phyloP scores from a whole-genome alignment of 2,797 vertebrate genomes.

The Monodelphis domestica region DNA sequence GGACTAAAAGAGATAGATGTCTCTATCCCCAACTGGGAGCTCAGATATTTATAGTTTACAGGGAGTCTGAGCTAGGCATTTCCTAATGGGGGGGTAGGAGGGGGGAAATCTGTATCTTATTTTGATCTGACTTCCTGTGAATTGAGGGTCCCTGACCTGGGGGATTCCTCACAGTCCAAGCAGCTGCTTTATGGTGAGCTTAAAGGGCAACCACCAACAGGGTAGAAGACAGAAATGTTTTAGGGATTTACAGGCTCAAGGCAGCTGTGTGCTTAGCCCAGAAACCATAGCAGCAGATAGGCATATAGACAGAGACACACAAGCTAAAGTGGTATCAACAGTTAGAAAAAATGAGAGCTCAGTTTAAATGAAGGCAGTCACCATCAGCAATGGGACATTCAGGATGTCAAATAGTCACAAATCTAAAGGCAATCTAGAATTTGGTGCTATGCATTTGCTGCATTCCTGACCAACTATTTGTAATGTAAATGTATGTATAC shows the following conservation, averaged over 20 bases:
- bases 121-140: background rate
- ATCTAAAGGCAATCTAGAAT: background rate
- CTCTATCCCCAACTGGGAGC: background rate
- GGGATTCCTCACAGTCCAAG: background rate
- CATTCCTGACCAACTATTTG: background rate
- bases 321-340: background rate
- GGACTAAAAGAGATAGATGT: background rate
- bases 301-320: background rate
- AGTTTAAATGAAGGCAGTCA: background rate
- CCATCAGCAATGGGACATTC: background rate
- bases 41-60: background rate
- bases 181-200: background rate
- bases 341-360: background rate
- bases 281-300: background rate
- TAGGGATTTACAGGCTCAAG: background rate
- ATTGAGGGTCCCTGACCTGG: background rate
- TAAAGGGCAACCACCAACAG: background rate
- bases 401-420: background rate
- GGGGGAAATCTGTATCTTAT: background rate
- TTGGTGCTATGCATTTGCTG: background rate
- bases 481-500: background rate
- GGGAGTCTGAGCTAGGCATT: background rate
- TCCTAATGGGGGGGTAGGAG: background rate
- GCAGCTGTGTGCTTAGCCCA: background rate
- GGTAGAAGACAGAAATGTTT: background rate